Base-by-base conservation (phyloP, 2,797 vertebrate species). In the Setipinna tenuifilis region DNA sequence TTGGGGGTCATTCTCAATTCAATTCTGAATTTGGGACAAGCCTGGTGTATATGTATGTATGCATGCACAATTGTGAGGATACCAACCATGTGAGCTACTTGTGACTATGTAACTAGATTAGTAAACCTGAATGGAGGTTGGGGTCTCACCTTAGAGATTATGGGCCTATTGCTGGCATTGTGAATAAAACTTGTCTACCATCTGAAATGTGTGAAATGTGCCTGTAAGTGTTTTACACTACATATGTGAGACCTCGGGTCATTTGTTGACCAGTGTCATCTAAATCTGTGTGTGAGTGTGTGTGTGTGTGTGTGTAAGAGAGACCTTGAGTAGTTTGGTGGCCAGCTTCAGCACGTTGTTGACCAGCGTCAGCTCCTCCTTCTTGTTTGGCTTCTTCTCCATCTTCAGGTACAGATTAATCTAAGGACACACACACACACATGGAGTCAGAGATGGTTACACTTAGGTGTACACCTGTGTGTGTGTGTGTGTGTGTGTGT, bases 361-460 rank as follows among this genome's bases (percentile, higher is more conserved):
- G 91, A 99, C 98, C 90, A 99, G 94, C 0, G 97, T 99, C 89
- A 99, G 95, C 89, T 99, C 98, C 86, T 99, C 98, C 87, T 99
- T 99, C 94, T 99, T 99, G 93, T 99, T 99, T 87, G 98, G 98
- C 90, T 99, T 99, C 95, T 99, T 99, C 94, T 99, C 98, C 98
- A 99, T 99, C 95, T 99, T 99, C 94, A 99, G 97, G 93, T 99
- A 99, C 92, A 99, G 92, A 91, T 99, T 99, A 93, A 99, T 99
- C 98, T 97, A 91, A 23, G 88, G 50, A 54, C 50, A 54, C 50
- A 54, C 50, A 54, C 50, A 54, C 50, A 54, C 50, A 9, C 50
- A 54, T 54, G 0, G 9, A 54, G 9, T 10, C 25, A 54, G 9
- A 59, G 44, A 80, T 61, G 0, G 75, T 54, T 7, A 25, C 25